phyloP scores from a whole-genome alignment of 1,140 invertebrate genomes.

The Coelopa frigida region DNA sequence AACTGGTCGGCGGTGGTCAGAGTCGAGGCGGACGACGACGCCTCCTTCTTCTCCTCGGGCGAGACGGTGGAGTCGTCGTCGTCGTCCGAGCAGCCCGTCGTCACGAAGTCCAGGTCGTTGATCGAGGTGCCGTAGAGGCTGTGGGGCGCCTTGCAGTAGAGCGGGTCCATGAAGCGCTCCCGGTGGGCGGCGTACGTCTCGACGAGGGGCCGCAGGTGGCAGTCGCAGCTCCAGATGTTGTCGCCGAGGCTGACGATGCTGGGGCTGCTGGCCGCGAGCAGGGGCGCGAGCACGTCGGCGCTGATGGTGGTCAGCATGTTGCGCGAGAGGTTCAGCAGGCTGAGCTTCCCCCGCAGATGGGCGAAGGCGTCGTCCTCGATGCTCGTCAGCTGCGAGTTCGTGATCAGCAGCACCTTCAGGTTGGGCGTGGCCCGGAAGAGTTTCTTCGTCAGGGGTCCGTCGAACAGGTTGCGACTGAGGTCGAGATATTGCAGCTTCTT shows the following conservation, averaged over 20 bases:
- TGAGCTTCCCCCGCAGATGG: constrained; percentile 13
- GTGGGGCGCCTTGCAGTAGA: constrained; percentile 21
- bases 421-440: constrained; percentile 22
- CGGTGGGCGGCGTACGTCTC: constrained; percentile 13
- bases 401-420: constrained; percentile 18
- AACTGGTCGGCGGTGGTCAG: no score
- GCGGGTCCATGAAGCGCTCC: constrained; percentile 17
- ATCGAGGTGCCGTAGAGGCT: constrained; percentile 17
- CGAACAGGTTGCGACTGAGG: constrained; percentile 22
- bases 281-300: neutral
- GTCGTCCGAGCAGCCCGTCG: neutral
- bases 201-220: constrained; percentile 13
- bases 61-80: neutral
- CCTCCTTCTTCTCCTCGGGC: neutral
- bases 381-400: constrained; percentile 13
- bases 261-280: neutral
- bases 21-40: no score
- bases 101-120: constrained; percentile 12
- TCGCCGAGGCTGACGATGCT: constrained; percentile 16
- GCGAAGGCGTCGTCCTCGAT: constrained; percentile 21
- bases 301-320: constrained; percentile 21
- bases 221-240: constrained; percentile 26
- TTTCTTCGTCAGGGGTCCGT: constrained; percentile 12
- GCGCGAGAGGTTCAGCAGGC: constrained; percentile 18
- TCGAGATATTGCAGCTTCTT: constrained; percentile 21